Evolutionary conservation across 2,888 invertebrate species (phyloP), one percentile per base, ranked within the genome.

Genomic region (Adineta ricciae): DNA sequence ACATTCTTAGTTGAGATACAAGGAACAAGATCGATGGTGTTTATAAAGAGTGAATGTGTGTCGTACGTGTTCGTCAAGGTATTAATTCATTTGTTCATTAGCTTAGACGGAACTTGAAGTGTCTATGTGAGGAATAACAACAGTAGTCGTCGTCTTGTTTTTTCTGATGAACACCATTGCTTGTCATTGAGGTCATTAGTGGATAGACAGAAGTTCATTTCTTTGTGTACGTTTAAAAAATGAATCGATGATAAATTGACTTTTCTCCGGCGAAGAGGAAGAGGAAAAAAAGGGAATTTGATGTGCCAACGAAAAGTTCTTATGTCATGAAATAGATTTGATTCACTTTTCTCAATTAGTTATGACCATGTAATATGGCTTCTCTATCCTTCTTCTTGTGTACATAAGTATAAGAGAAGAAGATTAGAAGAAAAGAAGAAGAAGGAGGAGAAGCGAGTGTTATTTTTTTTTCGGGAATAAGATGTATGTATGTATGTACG

Each of bases 331-430:
- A 32, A 64, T 64, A 27, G 7, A 64, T 64, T 64, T 64, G 64
- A 64, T 64, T 64, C 64, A 36, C 64, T 64, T 64, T 64, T 64
- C 64, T 64, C 64, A 64, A 64, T 64, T 64, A 64, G 64, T 64
- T 32, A 64, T 64, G 32, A 64, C 64, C 64, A 64, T 64, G 64
- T 64, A 64, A 64, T 64, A 64, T 32, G 19, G 64, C 64, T 64
- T 64, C 32, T 19, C 32, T 19, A 46, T 64, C 16, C 32, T 27
- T n/a, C 8, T 64, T 19, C 19, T 19, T 16, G 19, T 50, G 19
- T 50, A 50, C 19, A 36, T 64, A 64, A 32, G 64, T 32, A 64
- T 32, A 64, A 64, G 64, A 64, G 32, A 32, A 32, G 32, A 64
- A 32, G 32, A 32, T 32, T 27, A 64, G 27, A 32, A 64, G 64